These are phyloP conservation scores for Melanerpes aurifrons DNA, from an alignment of 2,113 vertebrate species.

Conservation along the genomic window DNA sequence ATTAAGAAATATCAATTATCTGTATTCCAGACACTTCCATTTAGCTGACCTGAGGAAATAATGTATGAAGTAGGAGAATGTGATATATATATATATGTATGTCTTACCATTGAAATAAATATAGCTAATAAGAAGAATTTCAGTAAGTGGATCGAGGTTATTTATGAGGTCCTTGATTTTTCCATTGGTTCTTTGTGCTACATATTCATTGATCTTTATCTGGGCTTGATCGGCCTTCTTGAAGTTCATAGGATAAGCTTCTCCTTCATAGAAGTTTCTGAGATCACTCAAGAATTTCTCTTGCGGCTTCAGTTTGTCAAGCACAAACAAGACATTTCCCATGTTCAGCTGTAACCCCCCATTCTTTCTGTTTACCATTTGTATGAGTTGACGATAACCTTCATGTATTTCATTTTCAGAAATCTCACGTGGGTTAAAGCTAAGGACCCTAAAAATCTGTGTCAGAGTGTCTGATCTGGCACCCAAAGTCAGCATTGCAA, in stretches of 20 bases:
- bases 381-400: conserved; percentile 78
- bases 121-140: conserved; percentile 87
- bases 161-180: conserved; percentile 82
- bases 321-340: conserved; percentile 77
- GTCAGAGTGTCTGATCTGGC: conserved; percentile 78
- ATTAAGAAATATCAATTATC: background rate
- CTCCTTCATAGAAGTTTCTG: conserved; percentile 72
- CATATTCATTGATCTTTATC: conserved; percentile 78
- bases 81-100: background rate
- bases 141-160: conserved; percentile 72
- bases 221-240: conserved; percentile 70
- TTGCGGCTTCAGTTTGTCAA: conserved; percentile 67
- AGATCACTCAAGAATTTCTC: conserved; percentile 70
- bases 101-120: conserved; percentile 81
- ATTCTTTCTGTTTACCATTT: conserved; percentile 73
- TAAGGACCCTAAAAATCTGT: conserved; percentile 80
- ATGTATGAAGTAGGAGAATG: background rate
- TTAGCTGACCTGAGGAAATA: background rate
- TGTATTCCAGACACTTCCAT: background rate
- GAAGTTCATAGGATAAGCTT: conserved; percentile 81
- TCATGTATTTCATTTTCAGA: conserved; percentile 71
- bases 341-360: conserved; percentile 71
- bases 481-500: conserved; percentile 83
- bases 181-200: conserved; percentile 80
- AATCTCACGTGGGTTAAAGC: conserved; percentile 71